Evolutionary conservation across 2,888 invertebrate genomes (phyloP), one percentile per base, ranked within the genome.

Genomic region (Amblyteles armatorius): DNA sequence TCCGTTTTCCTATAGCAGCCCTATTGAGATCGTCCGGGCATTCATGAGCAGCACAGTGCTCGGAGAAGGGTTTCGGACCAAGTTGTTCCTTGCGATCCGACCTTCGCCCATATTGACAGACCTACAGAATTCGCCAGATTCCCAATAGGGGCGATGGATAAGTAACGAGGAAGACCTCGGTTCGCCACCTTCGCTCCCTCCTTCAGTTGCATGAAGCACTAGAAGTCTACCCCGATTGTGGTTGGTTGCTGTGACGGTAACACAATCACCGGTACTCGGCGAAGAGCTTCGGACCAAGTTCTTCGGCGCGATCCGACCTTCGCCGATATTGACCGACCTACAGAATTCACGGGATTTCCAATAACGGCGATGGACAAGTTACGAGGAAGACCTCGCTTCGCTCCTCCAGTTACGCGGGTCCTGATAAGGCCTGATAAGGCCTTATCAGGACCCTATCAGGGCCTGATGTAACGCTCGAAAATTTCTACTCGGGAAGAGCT

Each of bases 251-350:
- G 72, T 77, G 63, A 71, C 86, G 86, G 85, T 84, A 79, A 85
- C 80, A 84, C 82, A 72, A 87, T 60, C 79, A 65, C 63, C 44
- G 57, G 40, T 79, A 81, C 83, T 83, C 79, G 60, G 74, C 7
- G 60, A 19, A 22, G 55, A 22, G 55, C 29, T 74, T 65, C 52
- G 68, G 11, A 22, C 71, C 82, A 52, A 79, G 81, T 79, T 86
- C 79, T 52, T 71, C 60, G 60, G 44, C 52, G 52, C 57, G 67
- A 44, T 80, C 48, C 16, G 52, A 11, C 71, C 52, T 82, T 68
- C 48, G 69, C 50, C 44, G 72, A 68, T 69, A 83, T 86, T 79
- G 60, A 86, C 82, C 82, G 60, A 78, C 78, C 55, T 78, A 6
- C 5, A 5, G 33, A 33, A 33, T 33, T 33, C 33, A 33, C 33